A percentile compares a stretch with the other conserved stretches of the same genome.
These are phyloP conservation scores for Pollimyrus isidori DNA, from an alignment of 2,113 vertebrate genomes.

Conservation along the genomic window DNA sequence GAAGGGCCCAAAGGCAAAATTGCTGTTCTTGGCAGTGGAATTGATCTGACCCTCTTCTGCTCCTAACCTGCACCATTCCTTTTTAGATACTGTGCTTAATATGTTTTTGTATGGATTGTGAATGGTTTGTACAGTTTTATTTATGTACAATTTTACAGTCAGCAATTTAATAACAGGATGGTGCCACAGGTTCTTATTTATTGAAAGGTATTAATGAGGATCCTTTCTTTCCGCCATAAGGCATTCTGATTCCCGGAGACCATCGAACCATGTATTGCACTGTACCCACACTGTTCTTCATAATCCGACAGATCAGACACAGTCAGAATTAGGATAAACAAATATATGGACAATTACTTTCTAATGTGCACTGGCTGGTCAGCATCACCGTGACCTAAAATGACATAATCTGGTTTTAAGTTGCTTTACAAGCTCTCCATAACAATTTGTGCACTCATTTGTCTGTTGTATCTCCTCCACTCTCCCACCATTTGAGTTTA, in stretches of 20 bases:
- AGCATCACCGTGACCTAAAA: background rate
- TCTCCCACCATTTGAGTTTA: background rate
- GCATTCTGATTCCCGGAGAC: background rate
- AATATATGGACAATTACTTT: constrained; percentile 33
- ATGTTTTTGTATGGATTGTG: background rate
- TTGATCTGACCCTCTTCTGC: background rate
- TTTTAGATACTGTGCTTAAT: background rate
- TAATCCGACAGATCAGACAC: constrained; percentile 8
- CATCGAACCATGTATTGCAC: background rate
- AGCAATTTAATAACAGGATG: background rate
- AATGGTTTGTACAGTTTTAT: background rate
- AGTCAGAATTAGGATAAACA: constrained; percentile 1
- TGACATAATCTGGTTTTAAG: constrained; percentile 9
- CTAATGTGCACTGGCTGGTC: constrained; percentile 19
- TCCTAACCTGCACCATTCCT: background rate
- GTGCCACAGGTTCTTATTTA: background rate
- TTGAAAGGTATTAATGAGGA: background rate
- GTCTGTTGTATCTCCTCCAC: background rate
- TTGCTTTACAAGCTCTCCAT: constrained; percentile 4
- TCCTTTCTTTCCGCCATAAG: background rate
- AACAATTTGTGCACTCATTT: constrained; percentile 12
- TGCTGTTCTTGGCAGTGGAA: background rate
- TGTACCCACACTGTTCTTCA: background rate
- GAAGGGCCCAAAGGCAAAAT: background rate
- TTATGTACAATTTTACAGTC: background rate